Evolutionary conservation across 2,797 vertebrate genomes (phyloP), one percentile per base, ranked within the genome.

Genomic region (Falco naumanni): DNA sequence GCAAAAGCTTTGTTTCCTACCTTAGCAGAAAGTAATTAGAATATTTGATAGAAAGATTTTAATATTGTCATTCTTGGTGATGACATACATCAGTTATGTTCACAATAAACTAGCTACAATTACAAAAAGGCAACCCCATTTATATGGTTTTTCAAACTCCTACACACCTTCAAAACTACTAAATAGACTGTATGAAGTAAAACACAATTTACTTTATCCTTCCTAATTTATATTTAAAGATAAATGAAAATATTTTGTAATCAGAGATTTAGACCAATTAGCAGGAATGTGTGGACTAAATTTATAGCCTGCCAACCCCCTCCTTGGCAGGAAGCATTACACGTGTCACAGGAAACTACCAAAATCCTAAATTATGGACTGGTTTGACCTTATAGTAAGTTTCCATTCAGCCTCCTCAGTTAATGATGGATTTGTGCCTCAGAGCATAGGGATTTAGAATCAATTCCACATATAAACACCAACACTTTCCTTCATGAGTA

Each of bases 381-480:
- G 5, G 6, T 61, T 81, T 84, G 41, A 82, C 69, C 37, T 60
- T 71, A 39, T 2, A 80, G 39, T 29, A 75, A 72, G 75, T 37
- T 51, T 77, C 78, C 60, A 60, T 34, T 66, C 64, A 81, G 50
- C 11, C 20, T 71, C 21, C 61, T 69, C 69, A 57, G 16, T 64
- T 85, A 87, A 74, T 45, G 47, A 80, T 65, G 34, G n/a, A 88
- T 88, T 94, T 88, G 17, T 86, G 69, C 57, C 54, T 89, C 61
- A 68, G 10, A 80, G 28, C 57, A 84, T 1, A 57, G 20, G 57
- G 76, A 86, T 80, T 91, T 54, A 39, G 19, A 76, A 88, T 81
- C 92, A 81, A 78, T 84, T 86, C n/a, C 77, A 84, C n/a, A 33
- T 29, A 80, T 9, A 91, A 94, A 94, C 20, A 93, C 5, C 56